These are phyloP conservation scores for Drosophila mimetica DNA, from an alignment of 2,888 invertebrate genomes.

Conservation along the genomic window DNA sequence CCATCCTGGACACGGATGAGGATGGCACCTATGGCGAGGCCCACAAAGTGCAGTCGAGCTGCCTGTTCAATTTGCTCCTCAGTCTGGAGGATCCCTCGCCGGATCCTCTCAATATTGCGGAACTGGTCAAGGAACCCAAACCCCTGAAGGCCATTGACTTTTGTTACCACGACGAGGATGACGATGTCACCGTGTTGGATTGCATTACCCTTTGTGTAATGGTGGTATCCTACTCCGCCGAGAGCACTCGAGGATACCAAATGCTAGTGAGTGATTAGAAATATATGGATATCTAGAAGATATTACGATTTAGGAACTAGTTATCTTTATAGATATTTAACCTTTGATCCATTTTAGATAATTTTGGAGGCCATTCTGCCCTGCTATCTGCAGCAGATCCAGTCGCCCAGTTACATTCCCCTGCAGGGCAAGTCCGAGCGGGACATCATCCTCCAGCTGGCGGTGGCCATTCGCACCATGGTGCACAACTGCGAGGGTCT, in stretches of 20 bases:
- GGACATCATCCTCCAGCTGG: slow-evolving; percentile 95
- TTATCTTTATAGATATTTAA: no score
- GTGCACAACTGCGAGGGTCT: slow-evolving; percentile 98
- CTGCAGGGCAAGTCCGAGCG: slow-evolving; percentile 96
- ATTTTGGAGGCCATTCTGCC: slow-evolving; percentile 98
- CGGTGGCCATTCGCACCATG: slow-evolving; percentile 96
- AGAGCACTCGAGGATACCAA: slow-evolving; percentile 95
- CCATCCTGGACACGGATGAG: slow-evolving; percentile 96
- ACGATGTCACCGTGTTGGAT: slow-evolving; percentile 97
- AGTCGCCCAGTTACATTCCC: slow-evolving; percentile 93
- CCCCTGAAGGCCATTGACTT: slow-evolving; percentile 98
- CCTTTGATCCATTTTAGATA: slow-evolving; percentile 86
- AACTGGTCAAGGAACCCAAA: slow-evolving; percentile 95
- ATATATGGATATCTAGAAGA: no score
- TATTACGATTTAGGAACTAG: no score
- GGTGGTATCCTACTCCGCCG: slow-evolving; percentile 99
- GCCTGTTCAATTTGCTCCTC: slow-evolving; percentile 94
- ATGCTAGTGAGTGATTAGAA: slow-evolving; percentile 89
- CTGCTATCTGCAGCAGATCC: slow-evolving; percentile 97
- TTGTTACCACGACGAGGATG: slow-evolving; percentile 99
- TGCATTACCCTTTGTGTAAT: slow-evolving; percentile 99
- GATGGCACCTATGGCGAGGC: slow-evolving; percentile 95
- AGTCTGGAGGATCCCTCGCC: slow-evolving; percentile 97
- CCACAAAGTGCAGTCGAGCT: slow-evolving; percentile 96
- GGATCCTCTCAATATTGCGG: slow-evolving; percentile 96